These are phyloP conservation scores for Pelecanus crispus DNA, from an alignment of 2,113 vertebrate species.

Conservation along the genomic window DNA sequence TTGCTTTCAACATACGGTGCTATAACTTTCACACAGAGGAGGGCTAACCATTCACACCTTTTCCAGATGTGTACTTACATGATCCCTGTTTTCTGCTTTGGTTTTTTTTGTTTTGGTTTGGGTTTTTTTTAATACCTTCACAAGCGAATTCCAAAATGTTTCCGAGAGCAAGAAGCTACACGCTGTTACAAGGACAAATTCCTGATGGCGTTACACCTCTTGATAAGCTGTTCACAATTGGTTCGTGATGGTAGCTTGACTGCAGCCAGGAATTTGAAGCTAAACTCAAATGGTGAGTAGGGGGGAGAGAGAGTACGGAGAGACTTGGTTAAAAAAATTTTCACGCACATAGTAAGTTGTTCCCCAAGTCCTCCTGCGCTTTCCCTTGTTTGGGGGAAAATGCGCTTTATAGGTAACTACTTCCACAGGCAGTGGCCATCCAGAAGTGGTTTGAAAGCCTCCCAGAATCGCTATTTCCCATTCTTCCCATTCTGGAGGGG, in stretches of 20 bases:
- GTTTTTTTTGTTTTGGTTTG: too few species aligned
- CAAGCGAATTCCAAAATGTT: background rate
- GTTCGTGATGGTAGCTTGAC: background rate
- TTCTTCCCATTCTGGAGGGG: background rate
- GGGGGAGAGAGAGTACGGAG: background rate
- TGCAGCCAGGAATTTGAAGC: background rate
- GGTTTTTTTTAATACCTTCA: constrained; percentile 6
- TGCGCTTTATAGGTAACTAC: background rate
- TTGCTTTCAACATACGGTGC: constrained; percentile 72
- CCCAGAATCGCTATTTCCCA: background rate
- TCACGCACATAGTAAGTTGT: too few species aligned
- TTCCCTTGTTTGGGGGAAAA: background rate
- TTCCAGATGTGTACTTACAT: background rate
- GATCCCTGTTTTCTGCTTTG: constrained; percentile 4
- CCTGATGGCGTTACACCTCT: background rate
- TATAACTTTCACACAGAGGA: constrained; percentile 64
- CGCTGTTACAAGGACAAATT: background rate
- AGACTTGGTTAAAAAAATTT: background rate
- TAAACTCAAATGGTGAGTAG: background rate
- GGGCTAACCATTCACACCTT: constrained; percentile 56
- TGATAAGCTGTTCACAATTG: background rate
- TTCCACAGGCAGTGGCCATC: background rate
- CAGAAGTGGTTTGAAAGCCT: background rate
- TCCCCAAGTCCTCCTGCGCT: background rate
- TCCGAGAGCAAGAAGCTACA: accelerated